Conservation (phyloP, 2,797 vertebrate species). For the Scleropages formosus region DNA sequence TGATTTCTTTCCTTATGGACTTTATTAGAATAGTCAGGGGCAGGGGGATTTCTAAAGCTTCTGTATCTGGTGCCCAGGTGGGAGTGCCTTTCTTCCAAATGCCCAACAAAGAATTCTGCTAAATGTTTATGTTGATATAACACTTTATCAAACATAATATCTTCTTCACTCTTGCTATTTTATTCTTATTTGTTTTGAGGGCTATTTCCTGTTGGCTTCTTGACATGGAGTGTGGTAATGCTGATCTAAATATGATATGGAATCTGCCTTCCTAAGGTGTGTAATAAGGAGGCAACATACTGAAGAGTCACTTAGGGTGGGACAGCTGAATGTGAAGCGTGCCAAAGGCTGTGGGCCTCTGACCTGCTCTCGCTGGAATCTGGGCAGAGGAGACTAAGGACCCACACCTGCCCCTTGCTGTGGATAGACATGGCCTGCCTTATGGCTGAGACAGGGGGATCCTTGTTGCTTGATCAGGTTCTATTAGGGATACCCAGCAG, state of each 20-base stretch:
- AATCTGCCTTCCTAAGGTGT: conserved; percentile 22
- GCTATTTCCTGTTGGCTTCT: conserved; percentile 1
- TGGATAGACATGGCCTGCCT: conserved; percentile 11
- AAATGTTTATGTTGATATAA: conserved; percentile 60
- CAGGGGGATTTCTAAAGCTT: conserved; percentile 53
- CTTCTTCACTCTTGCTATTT: too few relatives aligned
- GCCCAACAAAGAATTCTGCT: conserved; percentile 54
- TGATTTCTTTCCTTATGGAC: conserved; percentile 63
- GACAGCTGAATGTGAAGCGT: conserved; percentile 10
- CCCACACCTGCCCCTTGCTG: conserved; percentile 16
- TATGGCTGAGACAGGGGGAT: neutral
- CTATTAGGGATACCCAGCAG: neutral
- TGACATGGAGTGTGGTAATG: conserved; percentile 1
- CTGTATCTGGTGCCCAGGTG: conserved; percentile 77
- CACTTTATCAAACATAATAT: conserved; percentile 51
- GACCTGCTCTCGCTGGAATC: conserved; percentile 2
- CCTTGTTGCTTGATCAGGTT: neutral
- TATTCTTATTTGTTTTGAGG: neutral
- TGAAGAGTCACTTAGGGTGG: neutral
- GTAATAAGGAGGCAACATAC: neutral
- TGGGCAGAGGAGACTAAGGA: neutral
- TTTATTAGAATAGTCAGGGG: conserved; percentile 71
- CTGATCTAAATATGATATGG: neutral
- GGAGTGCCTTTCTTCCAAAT: conserved; percentile 63
- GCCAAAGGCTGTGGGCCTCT: conserved; percentile 1